Evolutionary conservation across 30 jellyfish, hydroid and myxozoan species (phyloP), one percentile per base, ranked within the genome.

Genomic region (Hydractinia symbiolongicarpus): DNA sequence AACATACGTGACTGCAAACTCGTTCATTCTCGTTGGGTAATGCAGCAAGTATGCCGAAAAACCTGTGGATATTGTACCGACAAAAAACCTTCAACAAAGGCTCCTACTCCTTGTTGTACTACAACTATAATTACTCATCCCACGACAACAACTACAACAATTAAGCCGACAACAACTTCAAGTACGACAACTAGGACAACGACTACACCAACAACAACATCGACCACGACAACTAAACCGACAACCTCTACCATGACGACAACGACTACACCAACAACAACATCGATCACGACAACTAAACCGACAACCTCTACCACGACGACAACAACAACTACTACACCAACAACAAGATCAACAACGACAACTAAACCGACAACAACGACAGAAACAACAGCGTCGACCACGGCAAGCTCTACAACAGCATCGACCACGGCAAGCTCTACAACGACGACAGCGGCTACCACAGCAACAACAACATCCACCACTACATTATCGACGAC

Each of bases 11-110:
- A 64, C 40, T 64, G 74, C 74, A n/a, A n/a, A n/a, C 17, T 64
- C 19, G 8, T 6, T 7, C 74, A 64, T 64, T 64, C 74, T n/a
- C 19, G 16, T n/a, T 64, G 74, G 74, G 74, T 64, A 4, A 64
- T 64, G 74, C 9, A 64, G 40, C 74, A 64, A 64, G 40, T 64
- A n/a, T 64, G 74, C 40, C 74, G 40, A 64, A 64, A 64, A 64
- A 64, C 74, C 0, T 64, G 74, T 64, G 74, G 74, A n/a, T 64
- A 64, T 13, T 64, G 74, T 51, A 64, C 19, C 19, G 74, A 64
- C 40, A 44, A 44, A 64, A 64, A 4, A 5, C 16, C 17, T 6
- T 6, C 9, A 51, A 44, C 74, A 7, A 64, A 6, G 17, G 40
- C 74, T n/a, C 40, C 74, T 13, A 64, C 74, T 6, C 15, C 15